Evolutionary conservation across 1,140 invertebrate genomes (phyloP).

Genomic region (Meteorus sp.): DNA sequence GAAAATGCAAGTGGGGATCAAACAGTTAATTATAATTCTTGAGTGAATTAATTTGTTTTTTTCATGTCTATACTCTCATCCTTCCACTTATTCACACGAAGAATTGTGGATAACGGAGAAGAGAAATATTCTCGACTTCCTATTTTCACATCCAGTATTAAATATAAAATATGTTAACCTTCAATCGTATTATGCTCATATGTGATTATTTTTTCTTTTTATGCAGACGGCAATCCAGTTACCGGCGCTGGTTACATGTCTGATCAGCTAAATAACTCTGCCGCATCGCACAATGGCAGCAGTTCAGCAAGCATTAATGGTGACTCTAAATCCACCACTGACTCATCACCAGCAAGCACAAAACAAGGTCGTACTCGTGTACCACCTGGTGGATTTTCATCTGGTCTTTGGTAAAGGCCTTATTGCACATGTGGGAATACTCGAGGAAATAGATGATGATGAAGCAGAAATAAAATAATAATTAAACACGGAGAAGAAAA

Average conservation of each 20-base stretch:
- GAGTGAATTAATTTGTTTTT: too few relatives aligned
- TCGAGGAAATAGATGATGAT: conserved; percentile 7
- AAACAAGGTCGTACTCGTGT: conserved; percentile 50
- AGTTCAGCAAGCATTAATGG: conserved; percentile 38
- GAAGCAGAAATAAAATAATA: conserved; percentile 21
- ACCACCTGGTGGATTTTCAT: conserved; percentile 59
- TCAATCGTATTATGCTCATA: neutral
- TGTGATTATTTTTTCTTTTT: neutral
- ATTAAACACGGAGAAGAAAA: neutral
- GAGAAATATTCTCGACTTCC: too few relatives aligned
- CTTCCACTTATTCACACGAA: too few relatives aligned
- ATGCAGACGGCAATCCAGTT: conserved; percentile 56
- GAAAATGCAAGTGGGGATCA: too few relatives aligned
- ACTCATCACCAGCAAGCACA: conserved; percentile 33
- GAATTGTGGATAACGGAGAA: too few relatives aligned
- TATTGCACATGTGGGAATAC: neutral
- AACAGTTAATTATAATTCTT: too few relatives aligned
- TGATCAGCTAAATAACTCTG: conserved; percentile 30
- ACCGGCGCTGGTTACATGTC: conserved; percentile 52
- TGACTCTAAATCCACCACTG: conserved; percentile 37
- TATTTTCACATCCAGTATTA: too few relatives aligned
- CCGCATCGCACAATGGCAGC: conserved; percentile 41
- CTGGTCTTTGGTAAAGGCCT: conserved; percentile 57
- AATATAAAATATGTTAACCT: neutral
- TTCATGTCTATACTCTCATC: too few relatives aligned